Evolutionary conservation across 35 echinoderm and acorn worm genomes (phyloP).

Genomic region (Holothuria glaberrima): DNA sequence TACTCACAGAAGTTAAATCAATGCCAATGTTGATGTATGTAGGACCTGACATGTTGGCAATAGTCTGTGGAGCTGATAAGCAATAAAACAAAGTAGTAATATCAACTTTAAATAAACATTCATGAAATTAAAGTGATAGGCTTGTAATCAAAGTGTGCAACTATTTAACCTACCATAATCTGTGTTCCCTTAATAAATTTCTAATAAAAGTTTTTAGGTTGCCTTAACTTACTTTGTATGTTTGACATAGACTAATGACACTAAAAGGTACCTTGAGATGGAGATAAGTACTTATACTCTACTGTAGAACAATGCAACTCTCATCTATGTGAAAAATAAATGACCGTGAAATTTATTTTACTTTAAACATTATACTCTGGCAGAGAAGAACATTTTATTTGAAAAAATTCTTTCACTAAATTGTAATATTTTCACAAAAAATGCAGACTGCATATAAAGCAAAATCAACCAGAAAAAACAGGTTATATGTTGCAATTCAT

Average conservation of each 20-base stretch:
- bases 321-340: no score
- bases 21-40: slow-evolving; percentile 14
- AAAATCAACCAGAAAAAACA: no score
- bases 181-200: no score
- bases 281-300: no score
- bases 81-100: not conserved
- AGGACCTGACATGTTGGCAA: slow-evolving; percentile 21
- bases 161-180: not conserved
- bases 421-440: no score
- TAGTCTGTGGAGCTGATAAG: not conserved
- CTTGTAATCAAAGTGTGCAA: not conserved
- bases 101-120: not conserved
- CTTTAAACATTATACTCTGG: no score
- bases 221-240: not conserved
- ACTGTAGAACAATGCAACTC: no score
- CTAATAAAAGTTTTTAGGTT: not conserved
- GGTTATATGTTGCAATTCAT: no score
- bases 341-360: no score
- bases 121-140: not conserved
- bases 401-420: no score
- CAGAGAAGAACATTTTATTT: no score
- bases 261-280: not conserved
- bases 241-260: not conserved
- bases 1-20: slow-evolving; percentile 20
- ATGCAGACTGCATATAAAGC: no score